Evolutionary conservation across 1,140 invertebrate species (phyloP).

Genomic region (Calosoma granatense): DNA sequence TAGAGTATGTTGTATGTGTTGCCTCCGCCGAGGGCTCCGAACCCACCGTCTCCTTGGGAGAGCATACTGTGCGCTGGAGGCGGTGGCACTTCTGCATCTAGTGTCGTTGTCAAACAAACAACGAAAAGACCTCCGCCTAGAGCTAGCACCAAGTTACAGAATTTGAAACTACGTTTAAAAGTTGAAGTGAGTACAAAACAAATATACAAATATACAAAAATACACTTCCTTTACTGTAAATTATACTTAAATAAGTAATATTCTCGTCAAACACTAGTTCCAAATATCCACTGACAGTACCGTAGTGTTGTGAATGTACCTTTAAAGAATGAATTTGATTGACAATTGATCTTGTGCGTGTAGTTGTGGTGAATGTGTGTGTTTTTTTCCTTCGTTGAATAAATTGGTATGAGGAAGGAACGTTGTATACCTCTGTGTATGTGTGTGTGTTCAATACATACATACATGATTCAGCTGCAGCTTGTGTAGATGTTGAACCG

Average conservation of each 20-base stretch:
- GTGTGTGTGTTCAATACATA: conserved; percentile 16
- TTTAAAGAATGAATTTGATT: not conserved
- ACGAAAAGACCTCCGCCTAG: conserved; percentile 11
- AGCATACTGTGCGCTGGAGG: conserved; percentile 23
- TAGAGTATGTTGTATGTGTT: conserved; percentile 36
- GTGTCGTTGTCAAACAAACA: not conserved
- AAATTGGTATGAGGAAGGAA: conserved; percentile 15
- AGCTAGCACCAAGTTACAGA: conserved; percentile 6
- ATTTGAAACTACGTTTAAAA: conserved; percentile 3
- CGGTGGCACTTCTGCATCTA: not conserved
- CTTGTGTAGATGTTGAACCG: not conserved
- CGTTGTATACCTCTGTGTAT: no score
- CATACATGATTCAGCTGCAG: conserved; percentile 13
- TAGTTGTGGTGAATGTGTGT: no score
- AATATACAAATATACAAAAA: not conserved
- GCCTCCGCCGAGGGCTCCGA: conserved; percentile 37
- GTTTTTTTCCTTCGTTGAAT: conserved; percentile 11
- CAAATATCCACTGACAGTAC: no score
- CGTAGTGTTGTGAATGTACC: not conserved
- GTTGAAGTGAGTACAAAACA: not conserved
- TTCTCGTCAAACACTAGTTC: no score
- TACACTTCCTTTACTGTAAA: not conserved
- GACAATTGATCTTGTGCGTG: no score
- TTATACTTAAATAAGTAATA: not conserved
- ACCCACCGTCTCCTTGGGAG: conserved; percentile 41